Conservation (phyloP, 2,113 vertebrate species). For the Tragelaphus imberbis region DNA sequence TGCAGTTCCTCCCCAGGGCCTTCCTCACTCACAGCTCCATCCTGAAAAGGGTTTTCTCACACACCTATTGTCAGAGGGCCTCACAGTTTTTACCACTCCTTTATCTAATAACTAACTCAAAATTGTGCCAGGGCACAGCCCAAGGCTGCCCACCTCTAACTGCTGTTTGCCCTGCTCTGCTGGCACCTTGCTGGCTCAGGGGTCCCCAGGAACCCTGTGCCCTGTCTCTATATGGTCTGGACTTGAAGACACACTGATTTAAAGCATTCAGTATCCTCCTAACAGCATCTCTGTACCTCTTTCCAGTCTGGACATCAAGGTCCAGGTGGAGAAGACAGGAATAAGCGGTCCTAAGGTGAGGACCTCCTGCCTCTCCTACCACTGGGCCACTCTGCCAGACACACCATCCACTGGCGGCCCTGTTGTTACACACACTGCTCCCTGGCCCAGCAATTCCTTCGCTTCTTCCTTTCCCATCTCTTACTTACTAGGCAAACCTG, state of each 20-base stretch:
- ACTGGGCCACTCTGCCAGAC: neutral
- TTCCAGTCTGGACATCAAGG: neutral
- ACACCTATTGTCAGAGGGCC: neutral
- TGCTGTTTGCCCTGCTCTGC: neutral
- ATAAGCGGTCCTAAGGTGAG: neutral
- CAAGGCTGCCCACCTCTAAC: neutral
- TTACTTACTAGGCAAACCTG: neutral
- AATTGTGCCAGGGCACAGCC: too few species aligned
- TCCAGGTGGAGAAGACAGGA: neutral
- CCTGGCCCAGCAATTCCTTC: neutral
- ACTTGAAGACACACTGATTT: neutral
- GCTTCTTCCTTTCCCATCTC: neutral
- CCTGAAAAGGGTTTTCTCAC: neutral
- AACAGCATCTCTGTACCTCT: rapidly evolving
- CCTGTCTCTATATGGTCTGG: neutral
- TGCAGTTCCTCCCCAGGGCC: neutral
- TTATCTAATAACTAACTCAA: neutral
- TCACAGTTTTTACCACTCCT: neutral
- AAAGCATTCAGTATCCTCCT: neutral
- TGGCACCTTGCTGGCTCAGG: rapidly evolving
- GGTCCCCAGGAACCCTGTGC: neutral
- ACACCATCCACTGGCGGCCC: rapidly evolving
- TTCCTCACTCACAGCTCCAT: neutral
- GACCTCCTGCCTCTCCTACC: too few species aligned
- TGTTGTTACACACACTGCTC: rapidly evolving